Percentiles rank a stretch among this genome's conserved stretches.
phyloP scores from a whole-genome alignment of 1,140 invertebrate genomes.

The Caligus rogercresseyi region DNA sequence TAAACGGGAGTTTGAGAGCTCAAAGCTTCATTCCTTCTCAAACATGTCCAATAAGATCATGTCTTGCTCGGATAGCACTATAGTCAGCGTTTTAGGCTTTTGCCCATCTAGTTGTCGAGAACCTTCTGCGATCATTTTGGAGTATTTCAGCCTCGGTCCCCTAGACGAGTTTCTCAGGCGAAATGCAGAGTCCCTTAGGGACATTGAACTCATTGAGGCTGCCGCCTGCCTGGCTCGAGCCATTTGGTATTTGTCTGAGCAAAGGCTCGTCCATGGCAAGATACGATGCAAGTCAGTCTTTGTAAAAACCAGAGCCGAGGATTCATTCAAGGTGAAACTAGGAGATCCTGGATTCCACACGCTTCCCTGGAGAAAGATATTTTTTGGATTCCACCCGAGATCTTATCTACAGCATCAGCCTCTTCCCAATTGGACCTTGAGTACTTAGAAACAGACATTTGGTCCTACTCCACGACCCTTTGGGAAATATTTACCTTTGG shows the following conservation, averaged over 20 bases:
- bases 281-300: conserved; percentile 8
- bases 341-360: conserved; percentile 8
- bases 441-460: conserved; percentile 26
- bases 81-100: not conserved
- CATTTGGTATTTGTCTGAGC: conserved; percentile 4
- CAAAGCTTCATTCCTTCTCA: not conserved
- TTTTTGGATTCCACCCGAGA: not conserved
- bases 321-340: conserved; percentile 10
- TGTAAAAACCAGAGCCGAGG: not conserved
- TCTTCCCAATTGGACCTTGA: not conserved
- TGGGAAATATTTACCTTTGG: conserved; percentile 29
- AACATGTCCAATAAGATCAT: conserved; percentile 1
- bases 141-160: conserved; percentile 8
- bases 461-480: conserved; percentile 28
- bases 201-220: conserved; percentile 4
- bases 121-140: conserved; percentile 1
- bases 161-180: not conserved
- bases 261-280: conserved; percentile 5
- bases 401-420: not conserved
- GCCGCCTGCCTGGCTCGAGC: not conserved
- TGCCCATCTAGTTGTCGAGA: not conserved
- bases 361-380: not conserved
- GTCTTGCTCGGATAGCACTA: not conserved
- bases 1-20: not conserved
- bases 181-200: not conserved